Evolutionary conservation across 1,140 invertebrate genomes (phyloP).

Genomic region (Eciton burchellii): DNA sequence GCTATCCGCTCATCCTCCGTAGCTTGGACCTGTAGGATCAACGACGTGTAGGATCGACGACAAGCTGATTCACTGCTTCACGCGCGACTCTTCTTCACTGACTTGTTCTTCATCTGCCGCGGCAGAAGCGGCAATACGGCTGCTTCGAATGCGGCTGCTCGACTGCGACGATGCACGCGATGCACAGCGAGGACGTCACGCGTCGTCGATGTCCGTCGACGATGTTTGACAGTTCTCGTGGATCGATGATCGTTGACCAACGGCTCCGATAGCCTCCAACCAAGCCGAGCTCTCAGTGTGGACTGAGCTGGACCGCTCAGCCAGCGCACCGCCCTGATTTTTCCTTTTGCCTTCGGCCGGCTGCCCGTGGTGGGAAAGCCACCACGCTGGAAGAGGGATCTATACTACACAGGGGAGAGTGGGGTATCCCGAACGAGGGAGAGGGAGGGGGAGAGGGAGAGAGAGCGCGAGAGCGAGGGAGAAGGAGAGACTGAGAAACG

Average conservation of each 20-base stretch:
- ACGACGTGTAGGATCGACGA: too few relatives aligned
- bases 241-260: constrained; percentile 65
- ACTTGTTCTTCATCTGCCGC: constrained; percentile 13
- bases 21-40: background rate
- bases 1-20: constrained; percentile 9
- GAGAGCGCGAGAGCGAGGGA: constrained; percentile 54
- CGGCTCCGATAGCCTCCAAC: constrained; percentile 71
- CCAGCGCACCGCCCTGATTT: constrained; percentile 73
- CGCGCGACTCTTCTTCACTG: constrained; percentile 29
- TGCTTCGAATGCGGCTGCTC: background rate
- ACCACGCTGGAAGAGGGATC: constrained; percentile 54
- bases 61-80: constrained; percentile 25
- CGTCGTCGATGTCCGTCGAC: too few relatives aligned
- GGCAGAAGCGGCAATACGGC: background rate
- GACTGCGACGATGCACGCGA: constrained; percentile 7
- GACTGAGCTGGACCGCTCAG: constrained; percentile 79
- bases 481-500: constrained; percentile 61
- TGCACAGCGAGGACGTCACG: constrained; percentile 28
- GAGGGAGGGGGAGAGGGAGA: constrained; percentile 61
- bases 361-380: constrained; percentile 62
- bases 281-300: constrained; percentile 81
- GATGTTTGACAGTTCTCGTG: constrained; percentile 65
- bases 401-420: constrained; percentile 15
- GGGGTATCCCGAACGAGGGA: constrained; percentile 45
- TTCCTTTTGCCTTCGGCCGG: constrained; percentile 75